A percentile compares a stretch with the other conserved stretches of the same genome.
These are phyloP conservation scores for Nymphalis io DNA, from an alignment of 1,140 invertebrate genomes.

Conservation along the genomic window DNA sequence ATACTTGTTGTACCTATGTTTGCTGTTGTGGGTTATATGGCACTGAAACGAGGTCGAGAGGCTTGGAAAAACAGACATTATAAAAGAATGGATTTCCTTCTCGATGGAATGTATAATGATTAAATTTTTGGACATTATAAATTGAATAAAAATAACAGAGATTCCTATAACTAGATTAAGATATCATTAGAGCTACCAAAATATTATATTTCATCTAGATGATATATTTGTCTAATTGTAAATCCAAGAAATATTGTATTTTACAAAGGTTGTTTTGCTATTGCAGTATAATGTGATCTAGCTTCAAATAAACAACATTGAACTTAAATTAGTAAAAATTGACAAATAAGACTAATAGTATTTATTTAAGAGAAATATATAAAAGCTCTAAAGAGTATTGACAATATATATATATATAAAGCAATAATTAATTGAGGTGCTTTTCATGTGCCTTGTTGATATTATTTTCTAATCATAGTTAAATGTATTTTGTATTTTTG, in stretches of 20 bases:
- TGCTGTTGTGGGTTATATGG: constrained; percentile 81
- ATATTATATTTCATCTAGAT: neutral
- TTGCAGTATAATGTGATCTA: constrained; percentile 1
- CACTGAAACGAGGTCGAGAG: constrained; percentile 85
- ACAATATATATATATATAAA: constrained; percentile 18
- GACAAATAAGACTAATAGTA: neutral
- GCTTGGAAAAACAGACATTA: constrained; percentile 90
- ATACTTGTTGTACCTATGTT: constrained; percentile 85
- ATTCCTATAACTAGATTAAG: neutral
- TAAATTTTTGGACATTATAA: constrained; percentile 48
- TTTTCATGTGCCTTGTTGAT: constrained; percentile 50
- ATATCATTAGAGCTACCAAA: constrained; percentile 4
- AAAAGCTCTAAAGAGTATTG: constrained; percentile 18
- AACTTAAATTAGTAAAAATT: neutral
- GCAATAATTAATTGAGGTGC: constrained; percentile 40
- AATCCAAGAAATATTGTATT: neutral
- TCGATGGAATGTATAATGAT: constrained; percentile 91
- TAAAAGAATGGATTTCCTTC: constrained; percentile 88
- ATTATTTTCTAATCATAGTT: constrained; percentile 32
- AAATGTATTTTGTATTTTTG: constrained; percentile 38
- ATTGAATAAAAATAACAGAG: neutral
- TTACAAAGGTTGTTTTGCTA: constrained; percentile 8
- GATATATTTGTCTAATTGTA: constrained; percentile 8
- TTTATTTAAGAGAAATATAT: neutral
- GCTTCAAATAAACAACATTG: constrained; percentile 3